Evolutionary conservation across 1,140 invertebrate genomes (phyloP).

Genomic region (Camponotus floridanus): DNA sequence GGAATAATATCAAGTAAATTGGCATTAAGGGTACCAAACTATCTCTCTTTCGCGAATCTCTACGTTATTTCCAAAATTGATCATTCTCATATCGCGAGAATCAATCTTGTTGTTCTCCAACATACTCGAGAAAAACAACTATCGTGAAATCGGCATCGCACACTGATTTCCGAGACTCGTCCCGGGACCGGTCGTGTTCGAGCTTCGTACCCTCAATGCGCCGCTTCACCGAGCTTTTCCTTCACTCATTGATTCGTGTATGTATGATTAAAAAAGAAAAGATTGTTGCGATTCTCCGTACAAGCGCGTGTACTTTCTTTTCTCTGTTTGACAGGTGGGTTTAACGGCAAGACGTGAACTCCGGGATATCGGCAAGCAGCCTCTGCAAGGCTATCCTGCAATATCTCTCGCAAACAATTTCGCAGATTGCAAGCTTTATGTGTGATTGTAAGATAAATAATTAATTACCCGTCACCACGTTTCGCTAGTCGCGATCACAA

Average conservation of each 20-base stretch:
- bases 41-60: constrained; percentile 39
- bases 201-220: constrained; percentile 58
- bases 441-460: too few relatives aligned
- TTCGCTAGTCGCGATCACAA: background rate
- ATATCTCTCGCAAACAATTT: constrained; percentile 39
- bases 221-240: constrained; percentile 48
- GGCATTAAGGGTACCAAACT: constrained; percentile 68
- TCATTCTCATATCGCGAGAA: background rate
- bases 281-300: constrained; percentile 42
- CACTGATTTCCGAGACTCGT: background rate
- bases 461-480: constrained; percentile 33
- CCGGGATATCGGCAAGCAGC: constrained; percentile 67
- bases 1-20: constrained; percentile 78
- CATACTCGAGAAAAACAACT: background rate
- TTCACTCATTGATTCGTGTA: constrained; percentile 48
- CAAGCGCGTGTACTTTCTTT: constrained; percentile 57
- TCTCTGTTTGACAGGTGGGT: constrained; percentile 63
- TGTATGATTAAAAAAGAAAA: constrained; percentile 52
- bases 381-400: constrained; percentile 12
- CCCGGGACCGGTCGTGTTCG: background rate
- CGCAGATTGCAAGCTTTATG: background rate
- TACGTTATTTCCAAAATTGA: background rate
- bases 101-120: background rate
- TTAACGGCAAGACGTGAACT: constrained; percentile 62
- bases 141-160: constrained; percentile 17